Evolutionary conservation across 1,140 invertebrate genomes (phyloP), one percentile per base, ranked within the genome.

Genomic region (Ceratitis capitata): DNA sequence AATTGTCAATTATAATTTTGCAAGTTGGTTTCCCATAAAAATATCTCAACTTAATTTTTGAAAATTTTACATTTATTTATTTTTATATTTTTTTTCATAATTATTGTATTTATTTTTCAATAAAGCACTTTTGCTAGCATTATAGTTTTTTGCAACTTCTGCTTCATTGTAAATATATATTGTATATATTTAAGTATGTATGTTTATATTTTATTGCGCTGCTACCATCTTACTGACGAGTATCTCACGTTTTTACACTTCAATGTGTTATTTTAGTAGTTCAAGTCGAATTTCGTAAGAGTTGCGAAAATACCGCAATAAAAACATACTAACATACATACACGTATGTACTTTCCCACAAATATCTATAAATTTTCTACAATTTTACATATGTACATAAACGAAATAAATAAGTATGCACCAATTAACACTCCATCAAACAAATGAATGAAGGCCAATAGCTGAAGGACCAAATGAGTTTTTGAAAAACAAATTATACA

Each of bases 211-310:
- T n/a, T n/a, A n/a, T n/a, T 35, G 29, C 39, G 61, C 16, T 69
- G 10, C 29, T 4, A 19, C 2, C 14, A 9, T 56, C 23, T n/a
- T n/a, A n/a, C n/a, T n/a, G n/a, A n/a, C n/a, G n/a, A n/a, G 32
- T 32, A 35, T 16, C 32, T 69, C 32, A 69, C 61, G 61, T 69
- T 69, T 69, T 69, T 69, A 69, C 61, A 69, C 61, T 69, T 69
- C 61, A 69, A 35, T 69, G 32, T 69, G 61, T 69, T 69, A 69
- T 69, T 69, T 69, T 14, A 69, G 61, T 69, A 29, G 32, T 35
- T 69, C 61, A 69, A 69, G 61, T 69, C 35, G 61, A 35, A 69
- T 69, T 69, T 69, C 16, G 32, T 39, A 69, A 69, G 16, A 69
- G 29, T 69, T 32, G 61, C 61, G 61, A 69, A 69, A 69, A 53